Evolutionary conservation across 2,113 vertebrate genomes (phyloP).

Genomic region (Aptenodytes patagonicus): DNA sequence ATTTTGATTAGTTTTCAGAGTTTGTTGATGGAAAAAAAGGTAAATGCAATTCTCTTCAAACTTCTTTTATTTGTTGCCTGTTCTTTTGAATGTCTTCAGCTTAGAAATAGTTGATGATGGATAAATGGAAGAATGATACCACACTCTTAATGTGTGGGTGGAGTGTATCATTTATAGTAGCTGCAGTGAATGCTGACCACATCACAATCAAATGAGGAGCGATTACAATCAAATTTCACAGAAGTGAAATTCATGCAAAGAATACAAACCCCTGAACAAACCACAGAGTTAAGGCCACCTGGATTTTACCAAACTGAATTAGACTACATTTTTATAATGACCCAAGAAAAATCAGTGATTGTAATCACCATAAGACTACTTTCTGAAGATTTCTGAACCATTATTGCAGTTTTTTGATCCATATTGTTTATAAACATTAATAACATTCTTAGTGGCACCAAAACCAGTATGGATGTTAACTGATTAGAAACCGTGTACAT

Average conservation of each 20-base stretch:
- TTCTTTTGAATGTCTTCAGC: neutral
- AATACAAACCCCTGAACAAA: neutral
- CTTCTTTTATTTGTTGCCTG: neutral
- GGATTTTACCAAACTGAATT: neutral
- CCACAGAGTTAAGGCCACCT: neutral
- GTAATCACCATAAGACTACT: neutral
- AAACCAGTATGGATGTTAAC: neutral
- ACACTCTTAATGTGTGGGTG: neutral
- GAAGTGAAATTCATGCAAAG: neutral
- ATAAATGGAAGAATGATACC: neutral
- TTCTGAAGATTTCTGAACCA: neutral
- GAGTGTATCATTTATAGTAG: neutral
- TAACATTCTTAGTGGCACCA: neutral
- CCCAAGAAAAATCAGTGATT: neutral
- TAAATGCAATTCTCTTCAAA: neutral
- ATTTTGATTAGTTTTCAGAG: neutral
- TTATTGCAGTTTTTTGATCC: neutral
- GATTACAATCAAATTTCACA: neutral
- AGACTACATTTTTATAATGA: neutral
- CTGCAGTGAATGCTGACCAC: neutral
- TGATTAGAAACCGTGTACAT: neutral
- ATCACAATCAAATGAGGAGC: neutral
- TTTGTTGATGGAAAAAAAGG: slow-evolving; percentile 8
- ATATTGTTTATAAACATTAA: neutral
- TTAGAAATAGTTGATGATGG: neutral